Conservation (phyloP, 2,113 vertebrate genomes). For the Trinectes maculatus region DNA sequence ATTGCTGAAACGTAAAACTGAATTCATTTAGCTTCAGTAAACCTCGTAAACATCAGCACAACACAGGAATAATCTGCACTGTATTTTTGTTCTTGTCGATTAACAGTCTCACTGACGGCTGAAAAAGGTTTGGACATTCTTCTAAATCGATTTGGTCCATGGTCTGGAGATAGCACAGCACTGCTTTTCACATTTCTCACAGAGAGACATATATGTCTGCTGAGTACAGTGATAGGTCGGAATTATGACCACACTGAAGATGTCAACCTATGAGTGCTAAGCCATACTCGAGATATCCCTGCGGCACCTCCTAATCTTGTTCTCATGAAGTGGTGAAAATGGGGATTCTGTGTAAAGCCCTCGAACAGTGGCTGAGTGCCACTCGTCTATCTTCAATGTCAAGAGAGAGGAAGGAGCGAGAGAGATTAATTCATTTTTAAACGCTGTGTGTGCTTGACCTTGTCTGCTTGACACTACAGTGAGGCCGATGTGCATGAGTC, state of each 20-base stretch:
- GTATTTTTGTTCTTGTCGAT: too few species aligned
- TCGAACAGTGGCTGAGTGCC: slow-evolving; percentile 23
- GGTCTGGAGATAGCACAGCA: not conserved
- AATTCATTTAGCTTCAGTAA: too few species aligned
- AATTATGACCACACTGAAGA: slow-evolving; percentile 2
- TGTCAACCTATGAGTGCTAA: slow-evolving; percentile 8
- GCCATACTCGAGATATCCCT: slow-evolving; percentile 14
- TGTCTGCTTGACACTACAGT: slow-evolving; percentile 73
- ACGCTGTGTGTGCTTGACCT: slow-evolving; percentile 71
- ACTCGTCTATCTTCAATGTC: slow-evolving; percentile 14
- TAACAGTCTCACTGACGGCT: too few species aligned
- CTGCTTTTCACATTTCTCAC: slow-evolving; percentile 13
- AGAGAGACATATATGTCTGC: not conserved
- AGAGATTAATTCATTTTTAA: slow-evolving; percentile 76
- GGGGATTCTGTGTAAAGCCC: slow-evolving; percentile 53
- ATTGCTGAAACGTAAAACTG: too few species aligned
- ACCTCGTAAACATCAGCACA: too few species aligned
- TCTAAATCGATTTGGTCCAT: not conserved
- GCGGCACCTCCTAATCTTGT: slow-evolving; percentile 41
- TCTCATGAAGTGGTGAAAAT: slow-evolving; percentile 56
- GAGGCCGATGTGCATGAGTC: slow-evolving; percentile 58
- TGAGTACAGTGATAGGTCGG: slow-evolving; percentile 29
- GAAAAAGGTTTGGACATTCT: too few species aligned
- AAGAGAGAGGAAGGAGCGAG: slow-evolving; percentile 32
- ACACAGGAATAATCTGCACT: too few species aligned